phyloP scores from a whole-genome alignment of 2,797 vertebrate genomes.

The Takifugu ocellatus region DNA sequence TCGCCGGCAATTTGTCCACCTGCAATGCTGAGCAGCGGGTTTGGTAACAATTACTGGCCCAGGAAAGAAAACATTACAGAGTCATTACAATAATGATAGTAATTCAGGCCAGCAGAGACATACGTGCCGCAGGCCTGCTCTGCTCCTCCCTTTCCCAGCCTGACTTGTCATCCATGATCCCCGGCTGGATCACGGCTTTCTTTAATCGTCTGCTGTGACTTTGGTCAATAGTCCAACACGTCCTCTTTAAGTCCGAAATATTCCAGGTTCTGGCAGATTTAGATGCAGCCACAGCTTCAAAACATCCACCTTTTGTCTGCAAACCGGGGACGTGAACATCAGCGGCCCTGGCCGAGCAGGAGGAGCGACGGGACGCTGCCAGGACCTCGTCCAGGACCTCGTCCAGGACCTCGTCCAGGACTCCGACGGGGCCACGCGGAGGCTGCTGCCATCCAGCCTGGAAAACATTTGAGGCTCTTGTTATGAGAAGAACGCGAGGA shows the following conservation, averaged over 20 bases:
- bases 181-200: conserved; percentile 9
- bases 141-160: conserved; percentile 27
- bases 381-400: conserved; percentile 41
- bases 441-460: conserved; percentile 73
- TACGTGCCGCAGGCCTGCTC: conserved; percentile 53
- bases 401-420: conserved; percentile 77
- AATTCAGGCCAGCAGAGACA: conserved; percentile 66
- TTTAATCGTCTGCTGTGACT: conserved; percentile 10
- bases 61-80: conserved; percentile 78
- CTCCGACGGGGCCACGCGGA: conserved; percentile 56
- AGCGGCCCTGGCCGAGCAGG: too few relatives aligned
- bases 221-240: conserved; percentile 35
- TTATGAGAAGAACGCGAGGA: conserved; percentile 73
- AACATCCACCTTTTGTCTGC: conserved; percentile 16
- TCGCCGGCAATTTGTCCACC: conserved; percentile 72
- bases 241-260: conserved; percentile 6
- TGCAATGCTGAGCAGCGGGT: conserved; percentile 67
- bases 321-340: conserved; percentile 16
- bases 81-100: conserved; percentile 81
- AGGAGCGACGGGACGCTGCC: too few relatives aligned
- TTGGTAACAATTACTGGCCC: conserved; percentile 77
- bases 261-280: background rate
- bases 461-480: conserved; percentile 75
- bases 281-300: background rate
- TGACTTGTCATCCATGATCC: conserved; percentile 19